phyloP scores from a whole-genome alignment of 2,797 vertebrate genomes.

The Enteromius anoplus region DNA sequence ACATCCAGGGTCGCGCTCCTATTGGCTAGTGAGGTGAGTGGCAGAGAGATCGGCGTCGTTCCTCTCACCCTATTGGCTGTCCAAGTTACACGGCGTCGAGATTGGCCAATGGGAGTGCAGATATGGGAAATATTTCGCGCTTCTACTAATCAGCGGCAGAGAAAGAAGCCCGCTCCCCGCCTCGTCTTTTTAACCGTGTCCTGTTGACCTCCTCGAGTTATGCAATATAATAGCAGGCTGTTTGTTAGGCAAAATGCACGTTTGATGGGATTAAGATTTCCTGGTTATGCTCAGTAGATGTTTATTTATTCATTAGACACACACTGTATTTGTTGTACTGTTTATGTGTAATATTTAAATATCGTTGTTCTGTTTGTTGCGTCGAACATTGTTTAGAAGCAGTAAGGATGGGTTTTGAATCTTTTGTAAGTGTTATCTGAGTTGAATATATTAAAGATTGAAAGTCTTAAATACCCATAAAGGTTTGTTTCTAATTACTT shows the following conservation, averaged over 20 bases:
- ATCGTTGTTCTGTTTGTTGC: background rate
- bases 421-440: background rate
- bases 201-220: constrained; percentile 40
- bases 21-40: constrained; percentile 28
- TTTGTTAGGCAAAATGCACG: constrained; percentile 1
- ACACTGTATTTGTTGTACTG: background rate
- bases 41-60: background rate
- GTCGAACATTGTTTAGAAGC: background rate
- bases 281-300: background rate
- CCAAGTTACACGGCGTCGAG: constrained; percentile 21
- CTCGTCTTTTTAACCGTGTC: constrained; percentile 6
- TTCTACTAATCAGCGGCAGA: background rate
- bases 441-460: background rate
- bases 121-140: background rate
- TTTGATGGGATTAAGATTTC: background rate
- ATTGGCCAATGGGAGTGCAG: background rate
- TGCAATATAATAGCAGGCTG: background rate
- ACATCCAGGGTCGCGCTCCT: background rate
- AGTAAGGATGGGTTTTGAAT: background rate
- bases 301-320: background rate
- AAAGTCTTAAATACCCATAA: background rate
- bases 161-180: constrained; percentile 3
- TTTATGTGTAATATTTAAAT: background rate
- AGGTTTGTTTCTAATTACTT: background rate
- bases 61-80: background rate